Evolutionary conservation across 2,797 vertebrate species (phyloP), one percentile per base, ranked within the genome.

Genomic region (Oreochromis grahami): DNA sequence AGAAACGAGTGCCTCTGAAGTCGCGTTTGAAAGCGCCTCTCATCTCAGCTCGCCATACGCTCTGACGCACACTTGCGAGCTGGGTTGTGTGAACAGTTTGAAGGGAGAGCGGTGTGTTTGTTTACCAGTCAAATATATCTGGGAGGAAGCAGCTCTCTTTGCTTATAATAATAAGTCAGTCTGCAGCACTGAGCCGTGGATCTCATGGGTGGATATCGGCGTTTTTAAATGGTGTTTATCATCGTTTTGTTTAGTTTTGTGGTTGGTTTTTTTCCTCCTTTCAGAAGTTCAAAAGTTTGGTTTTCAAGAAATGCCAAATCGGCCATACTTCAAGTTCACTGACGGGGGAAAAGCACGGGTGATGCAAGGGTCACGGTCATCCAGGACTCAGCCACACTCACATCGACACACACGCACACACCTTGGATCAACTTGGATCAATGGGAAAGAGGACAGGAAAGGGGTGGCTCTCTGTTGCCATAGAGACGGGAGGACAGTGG

Each of bases 401-500:
- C 82, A 86, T 76, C 86, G 88, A 84, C 83, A 85, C 60, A 87
- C 88, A 84, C 80, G 85, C 81, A 84, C 83, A 86, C 77, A 87
- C 89, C 65, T 70, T 43, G 38, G 38, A 41, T 70, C 65, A 70
- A 70, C 78, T 88, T 38, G 29, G 91, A 93, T 93, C 91, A 90
- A 90, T 92, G 88, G 83, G 84, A 89, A 83, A 87, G 80, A 88
- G 84, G 89, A 80, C 84, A 76, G 78, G 84, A 77, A 65, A 58
- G 81, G 82, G 91, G 92, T 82, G 82, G 82, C 90, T 90, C 90
- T 87, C 87, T 94, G 96, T 96, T 97, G 93, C 96, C 93, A 97
- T 96, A 94, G 96, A 92, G 93, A 96, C 92, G 87, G 89, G 92
- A 95, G 96, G 95, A 96, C 94, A 95, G 94, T 93, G 95, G 95